phyloP scores from a whole-genome alignment of 2,888 invertebrate genomes.

The Eremobia ochroleuca region DNA sequence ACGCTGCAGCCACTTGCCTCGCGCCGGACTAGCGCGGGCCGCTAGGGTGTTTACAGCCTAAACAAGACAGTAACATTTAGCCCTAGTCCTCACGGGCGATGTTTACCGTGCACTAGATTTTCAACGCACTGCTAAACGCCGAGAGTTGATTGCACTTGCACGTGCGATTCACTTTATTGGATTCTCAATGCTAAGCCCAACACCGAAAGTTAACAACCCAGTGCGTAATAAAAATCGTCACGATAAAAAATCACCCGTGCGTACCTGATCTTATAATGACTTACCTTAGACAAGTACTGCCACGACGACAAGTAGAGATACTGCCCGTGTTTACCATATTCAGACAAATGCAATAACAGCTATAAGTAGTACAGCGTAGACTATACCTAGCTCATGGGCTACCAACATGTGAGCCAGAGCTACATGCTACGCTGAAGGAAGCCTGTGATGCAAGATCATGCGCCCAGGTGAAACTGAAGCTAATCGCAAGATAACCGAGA shows the following conservation, averaged over 20 bases:
- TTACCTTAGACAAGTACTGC: not conserved
- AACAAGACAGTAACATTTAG: constrained; percentile 42
- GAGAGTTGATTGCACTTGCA: not conserved
- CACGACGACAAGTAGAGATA: not conserved
- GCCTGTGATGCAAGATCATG: not conserved
- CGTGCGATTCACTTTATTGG: not conserved
- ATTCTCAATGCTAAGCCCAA: not conserved
- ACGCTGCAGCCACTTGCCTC: constrained; percentile 95
- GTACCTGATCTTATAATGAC: not conserved
- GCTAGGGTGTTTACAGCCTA: constrained; percentile 96
- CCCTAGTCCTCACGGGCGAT: not conserved
- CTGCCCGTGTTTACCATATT: not conserved
- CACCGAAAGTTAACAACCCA: not conserved
- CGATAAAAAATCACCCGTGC: not conserved
- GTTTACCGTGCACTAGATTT: not conserved
- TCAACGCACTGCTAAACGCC: not conserved
- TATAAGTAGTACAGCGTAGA: not conserved
- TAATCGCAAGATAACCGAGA: not conserved
- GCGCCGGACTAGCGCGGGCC: constrained; percentile 88
- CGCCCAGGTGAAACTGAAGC: not conserved
- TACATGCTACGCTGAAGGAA: not conserved
- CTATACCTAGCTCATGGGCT: not conserved
- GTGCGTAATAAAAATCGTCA: not conserved
- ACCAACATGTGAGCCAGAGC: not conserved
- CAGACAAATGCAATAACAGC: not conserved